These are phyloP conservation scores for Megaceryle torquata DNA, from an alignment of 2,113 vertebrate species.

Conservation along the genomic window DNA sequence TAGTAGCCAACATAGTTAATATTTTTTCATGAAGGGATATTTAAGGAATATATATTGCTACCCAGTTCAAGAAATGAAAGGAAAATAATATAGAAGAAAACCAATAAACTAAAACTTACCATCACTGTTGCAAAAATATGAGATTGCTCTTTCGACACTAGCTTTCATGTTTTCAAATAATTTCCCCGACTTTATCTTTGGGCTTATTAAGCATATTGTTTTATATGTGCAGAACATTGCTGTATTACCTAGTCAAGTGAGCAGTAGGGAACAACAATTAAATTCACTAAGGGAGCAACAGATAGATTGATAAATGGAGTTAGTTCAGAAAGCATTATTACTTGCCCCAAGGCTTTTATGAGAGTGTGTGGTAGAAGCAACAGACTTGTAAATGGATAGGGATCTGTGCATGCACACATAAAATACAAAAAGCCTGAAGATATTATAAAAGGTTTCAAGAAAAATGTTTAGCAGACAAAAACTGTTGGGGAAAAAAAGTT, in stretches of 20 bases:
- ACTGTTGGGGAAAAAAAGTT: not conserved
- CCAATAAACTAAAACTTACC: conserved; percentile 1
- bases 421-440: conserved; percentile 30
- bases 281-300: conserved; percentile 44
- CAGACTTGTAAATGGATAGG: conserved; percentile 32
- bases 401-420: not conserved
- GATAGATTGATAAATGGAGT: conserved; percentile 69
- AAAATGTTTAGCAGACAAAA: conserved; percentile 38
- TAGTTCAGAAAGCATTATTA: conserved; percentile 63
- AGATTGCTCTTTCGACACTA: conserved; percentile 2
- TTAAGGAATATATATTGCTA: not conserved
- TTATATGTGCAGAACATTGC: conserved; percentile 15
- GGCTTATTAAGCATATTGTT: conserved; percentile 53
- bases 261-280: conserved; percentile 64
- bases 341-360: conserved; percentile 58
- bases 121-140: not conserved
- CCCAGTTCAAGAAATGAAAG: not conserved
- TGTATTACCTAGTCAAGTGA: conserved; percentile 62
- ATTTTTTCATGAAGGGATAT: not conserved
- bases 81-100: not conserved
- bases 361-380: conserved; percentile 23
- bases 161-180: conserved; percentile 17
- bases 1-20: conserved; percentile 67
- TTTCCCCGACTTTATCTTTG: not conserved
- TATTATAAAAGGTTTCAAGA: conserved; percentile 36